Base-by-base conservation (phyloP, 2,888 invertebrate species). In the Trachelus stipa region DNA sequence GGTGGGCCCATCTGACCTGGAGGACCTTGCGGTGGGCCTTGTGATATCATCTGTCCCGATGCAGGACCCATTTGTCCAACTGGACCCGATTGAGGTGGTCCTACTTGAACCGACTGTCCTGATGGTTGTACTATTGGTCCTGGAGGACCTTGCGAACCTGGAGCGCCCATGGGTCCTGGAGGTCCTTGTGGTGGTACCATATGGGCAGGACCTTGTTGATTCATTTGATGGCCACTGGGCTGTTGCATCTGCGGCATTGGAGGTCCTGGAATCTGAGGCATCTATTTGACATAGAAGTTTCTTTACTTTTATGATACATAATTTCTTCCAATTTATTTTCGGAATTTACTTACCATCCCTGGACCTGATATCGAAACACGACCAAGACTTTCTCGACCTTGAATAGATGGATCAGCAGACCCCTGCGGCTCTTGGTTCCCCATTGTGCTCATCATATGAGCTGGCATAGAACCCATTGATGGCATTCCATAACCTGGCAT, bases 401-500 rank as follows among this genome's bases (percentile, higher is more conserved):
- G 89, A 34, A 87, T 76, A 0, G 84, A 79, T 33, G 83, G 80
- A 78, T 86, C 86, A 30, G 83, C 77, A 12, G 87, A 73, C 71
- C 79, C 85, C 77, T 77, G 88, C 79, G 80, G 88, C 3, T 83
- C 82, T n/a, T 77, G 77, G 80, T 87, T 87, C 15, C 82, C 76
- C 77, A 87, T 83, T 23, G 86, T 79, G 40, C 87, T 83, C 83
- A 90, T 88, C 82, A 89, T 85, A 34, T 74, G 74, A 35, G 23
- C 77, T 68, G 73, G 74, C 78, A 81, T 79, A 12, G 84, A 81
- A 56, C 56, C 56, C 56, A 56, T 56, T 23, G 56, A 56, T 31
- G 74, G 78, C 83, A 91, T 87, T 31, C 88, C 86, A 74, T 90
- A 91, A 68, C 86, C 83, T 37, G 85, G 86, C 79, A 89, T 86